phyloP scores from a whole-genome alignment of 1,140 invertebrate species.

The Tyrophagus putrescentiae region DNA sequence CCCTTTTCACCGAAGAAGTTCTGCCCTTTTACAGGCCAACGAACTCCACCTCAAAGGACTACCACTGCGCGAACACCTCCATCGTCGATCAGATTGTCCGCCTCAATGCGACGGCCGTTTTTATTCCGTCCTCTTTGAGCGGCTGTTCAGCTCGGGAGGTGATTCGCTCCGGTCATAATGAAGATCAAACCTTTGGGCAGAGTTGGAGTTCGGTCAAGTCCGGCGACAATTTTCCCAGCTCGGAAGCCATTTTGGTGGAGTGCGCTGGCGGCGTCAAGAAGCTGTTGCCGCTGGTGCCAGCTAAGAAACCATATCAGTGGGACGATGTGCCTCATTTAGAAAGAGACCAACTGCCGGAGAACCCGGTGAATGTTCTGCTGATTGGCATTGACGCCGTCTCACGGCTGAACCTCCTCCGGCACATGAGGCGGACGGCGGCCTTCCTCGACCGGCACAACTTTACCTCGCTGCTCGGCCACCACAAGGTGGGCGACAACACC shows the following conservation, averaged over 20 bases:
- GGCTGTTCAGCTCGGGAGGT: background rate
- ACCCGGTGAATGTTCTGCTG: background rate
- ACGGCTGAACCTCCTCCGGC: background rate
- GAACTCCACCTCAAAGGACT: background rate
- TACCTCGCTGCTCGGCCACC: background rate
- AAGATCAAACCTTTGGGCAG: background rate
- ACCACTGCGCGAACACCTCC: background rate
- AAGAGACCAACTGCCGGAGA: background rate
- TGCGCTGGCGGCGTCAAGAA: background rate
- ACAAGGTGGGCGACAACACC: constrained; percentile 37
- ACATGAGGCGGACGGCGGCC: background rate
- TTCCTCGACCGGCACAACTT: background rate
- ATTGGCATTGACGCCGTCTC: background rate
- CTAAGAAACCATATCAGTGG: background rate
- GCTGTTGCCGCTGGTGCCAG: background rate
- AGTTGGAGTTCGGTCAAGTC: background rate
- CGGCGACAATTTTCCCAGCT: background rate
- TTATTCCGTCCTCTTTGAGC: background rate
- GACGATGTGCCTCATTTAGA: background rate
- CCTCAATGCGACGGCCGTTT: background rate
- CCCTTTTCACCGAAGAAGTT: background rate
- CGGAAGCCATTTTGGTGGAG: background rate
- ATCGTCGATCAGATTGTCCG: background rate
- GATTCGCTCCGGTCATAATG: background rate
- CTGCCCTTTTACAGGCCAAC: background rate